Conservation (phyloP, 1,140 invertebrate genomes). For the Bombus impatiens region DNA sequence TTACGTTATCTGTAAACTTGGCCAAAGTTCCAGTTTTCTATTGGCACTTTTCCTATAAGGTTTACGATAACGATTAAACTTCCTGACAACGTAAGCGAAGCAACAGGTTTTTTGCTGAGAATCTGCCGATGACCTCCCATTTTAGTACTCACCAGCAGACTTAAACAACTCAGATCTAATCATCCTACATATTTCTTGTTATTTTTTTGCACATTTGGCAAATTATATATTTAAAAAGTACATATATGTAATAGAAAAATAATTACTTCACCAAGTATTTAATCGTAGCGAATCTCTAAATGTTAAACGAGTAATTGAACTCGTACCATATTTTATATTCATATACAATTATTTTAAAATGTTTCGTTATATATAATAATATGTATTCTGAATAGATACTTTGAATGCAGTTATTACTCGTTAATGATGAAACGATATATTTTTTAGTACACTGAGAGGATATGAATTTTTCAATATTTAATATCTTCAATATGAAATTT, state of each 20-base stretch:
- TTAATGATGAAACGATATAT: not conserved
- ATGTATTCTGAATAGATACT: not conserved
- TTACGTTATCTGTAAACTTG: slow-evolving; percentile 29
- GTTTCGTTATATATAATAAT: not conserved
- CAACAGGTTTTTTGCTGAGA: slow-evolving; percentile 70
- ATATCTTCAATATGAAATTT: not conserved
- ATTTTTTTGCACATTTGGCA: not conserved
- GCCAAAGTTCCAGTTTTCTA: slow-evolving; percentile 21
- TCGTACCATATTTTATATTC: not conserved
- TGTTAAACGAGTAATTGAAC: not conserved
- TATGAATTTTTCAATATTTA: not conserved
- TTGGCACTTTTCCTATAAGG: slow-evolving; percentile 26
- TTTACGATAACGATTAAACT: slow-evolving; percentile 32
- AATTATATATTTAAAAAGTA: not conserved
- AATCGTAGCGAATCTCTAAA: not conserved
- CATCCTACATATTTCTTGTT: not conserved
- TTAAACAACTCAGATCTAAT: not conserved
- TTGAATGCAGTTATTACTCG: not conserved
- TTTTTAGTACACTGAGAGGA: not conserved
- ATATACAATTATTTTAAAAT: not conserved
- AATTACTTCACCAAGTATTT: not conserved
- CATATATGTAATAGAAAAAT: not conserved
- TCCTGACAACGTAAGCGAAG: slow-evolving; percentile 59
- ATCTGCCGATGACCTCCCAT: slow-evolving; percentile 47
- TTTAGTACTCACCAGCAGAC: not conserved